phyloP scores from a whole-genome alignment of 2,888 invertebrate genomes.

The Charanyca ferruginea region DNA sequence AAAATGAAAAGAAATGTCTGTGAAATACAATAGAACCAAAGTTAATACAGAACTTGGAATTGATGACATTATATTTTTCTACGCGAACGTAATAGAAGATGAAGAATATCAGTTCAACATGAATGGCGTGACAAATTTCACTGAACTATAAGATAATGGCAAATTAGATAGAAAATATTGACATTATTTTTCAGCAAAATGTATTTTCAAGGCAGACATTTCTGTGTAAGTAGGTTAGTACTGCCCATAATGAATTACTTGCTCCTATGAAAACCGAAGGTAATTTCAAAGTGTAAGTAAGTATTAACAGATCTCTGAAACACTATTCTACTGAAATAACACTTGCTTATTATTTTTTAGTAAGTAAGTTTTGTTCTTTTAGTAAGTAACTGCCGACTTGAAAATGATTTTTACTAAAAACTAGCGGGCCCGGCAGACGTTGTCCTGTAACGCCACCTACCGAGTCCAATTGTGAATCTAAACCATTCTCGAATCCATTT shows the following conservation, averaged over 20 bases:
- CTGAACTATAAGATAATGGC: slow-evolving; percentile 53
- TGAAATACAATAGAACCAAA: slow-evolving; percentile 43
- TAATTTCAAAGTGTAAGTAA: slow-evolving; percentile 1
- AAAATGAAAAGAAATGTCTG: slow-evolving; percentile 31
- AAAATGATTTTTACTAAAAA: too few species aligned
- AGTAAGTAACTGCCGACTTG: too few species aligned
- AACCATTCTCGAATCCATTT: too few species aligned
- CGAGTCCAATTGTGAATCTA: too few species aligned
- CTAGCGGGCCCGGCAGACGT: too few species aligned
- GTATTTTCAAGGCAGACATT: slow-evolving; percentile 6
- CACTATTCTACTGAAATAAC: background rate
- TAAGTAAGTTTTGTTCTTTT: too few species aligned
- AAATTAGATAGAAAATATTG: slow-evolving; percentile 43
- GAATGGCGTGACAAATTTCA: slow-evolving; percentile 52
- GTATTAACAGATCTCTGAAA: background rate
- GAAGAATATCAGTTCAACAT: slow-evolving; percentile 32
- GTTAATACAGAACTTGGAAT: slow-evolving; percentile 28
- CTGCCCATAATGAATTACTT: slow-evolving; percentile 7
- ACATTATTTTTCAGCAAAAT: slow-evolving; percentile 17
- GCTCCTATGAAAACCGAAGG: background rate
- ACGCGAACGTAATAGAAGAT: slow-evolving; percentile 4
- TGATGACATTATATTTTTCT: slow-evolving; percentile 18
- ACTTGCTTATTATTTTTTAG: too few species aligned
- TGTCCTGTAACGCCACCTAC: too few species aligned
- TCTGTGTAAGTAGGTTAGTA: background rate